Evolutionary conservation across 2,797 vertebrate species (phyloP).

Genomic region (Lepus oiostolus): DNA sequence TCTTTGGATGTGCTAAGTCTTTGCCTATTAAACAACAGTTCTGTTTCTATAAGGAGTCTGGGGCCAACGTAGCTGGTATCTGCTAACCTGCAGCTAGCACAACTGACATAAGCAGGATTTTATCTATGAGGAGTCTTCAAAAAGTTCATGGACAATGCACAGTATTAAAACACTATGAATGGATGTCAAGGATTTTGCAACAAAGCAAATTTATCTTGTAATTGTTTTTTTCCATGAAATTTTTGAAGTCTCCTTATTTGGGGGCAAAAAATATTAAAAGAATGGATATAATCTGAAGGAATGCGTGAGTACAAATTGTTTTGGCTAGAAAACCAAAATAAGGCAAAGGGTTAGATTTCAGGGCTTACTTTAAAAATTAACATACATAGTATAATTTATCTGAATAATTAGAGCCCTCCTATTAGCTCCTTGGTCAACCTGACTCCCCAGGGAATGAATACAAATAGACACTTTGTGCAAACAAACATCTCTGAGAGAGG

Average conservation of each 20-base stretch:
- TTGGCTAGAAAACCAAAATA: constrained; percentile 30
- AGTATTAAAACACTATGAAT: no score
- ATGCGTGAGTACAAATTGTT: neutral
- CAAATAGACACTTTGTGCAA: constrained; percentile 45
- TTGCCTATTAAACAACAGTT: neutral
- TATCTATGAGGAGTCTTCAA: neutral
- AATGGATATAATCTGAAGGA: neutral
- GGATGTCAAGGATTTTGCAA: no score
- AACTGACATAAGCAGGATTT: neutral
- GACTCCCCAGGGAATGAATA: constrained; percentile 16
- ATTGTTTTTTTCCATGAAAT: no score
- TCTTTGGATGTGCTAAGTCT: neutral
- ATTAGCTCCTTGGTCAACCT: constrained; percentile 26
- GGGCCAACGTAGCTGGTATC: neutral
- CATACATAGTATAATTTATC: constrained; percentile 31
- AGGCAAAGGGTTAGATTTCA: neutral
- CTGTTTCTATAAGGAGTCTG: neutral
- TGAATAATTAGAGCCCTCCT: constrained; percentile 44
- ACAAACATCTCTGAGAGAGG: constrained; percentile 41
- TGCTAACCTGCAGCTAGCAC: neutral
- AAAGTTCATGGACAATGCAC: no score
- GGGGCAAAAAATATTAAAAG: constrained; percentile 22
- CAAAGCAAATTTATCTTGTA: no score
- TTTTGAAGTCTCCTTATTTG: neutral
- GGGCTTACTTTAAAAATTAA: constrained; percentile 53